Percentiles rank a stretch among this genome's conserved stretches.
These are phyloP conservation scores for Aspidapion aeneum DNA, from an alignment of 2,888 invertebrate genomes.

Conservation along the genomic window DNA sequence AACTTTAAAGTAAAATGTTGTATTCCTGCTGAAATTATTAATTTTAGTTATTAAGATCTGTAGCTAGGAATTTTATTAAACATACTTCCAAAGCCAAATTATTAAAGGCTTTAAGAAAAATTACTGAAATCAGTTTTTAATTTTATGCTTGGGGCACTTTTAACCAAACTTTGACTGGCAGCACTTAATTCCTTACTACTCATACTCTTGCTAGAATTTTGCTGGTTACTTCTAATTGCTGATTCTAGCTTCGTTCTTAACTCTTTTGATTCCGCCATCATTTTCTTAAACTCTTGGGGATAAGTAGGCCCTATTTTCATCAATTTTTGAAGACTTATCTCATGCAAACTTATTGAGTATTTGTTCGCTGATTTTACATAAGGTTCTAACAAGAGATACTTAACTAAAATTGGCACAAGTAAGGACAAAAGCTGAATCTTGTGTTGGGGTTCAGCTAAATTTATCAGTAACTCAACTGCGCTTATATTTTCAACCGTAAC, in stretches of 20 bases:
- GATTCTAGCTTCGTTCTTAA: constrained; percentile 79
- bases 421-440: constrained; percentile 85
- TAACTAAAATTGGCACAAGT: constrained; percentile 86
- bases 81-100: constrained; percentile 75
- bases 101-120: constrained; percentile 63
- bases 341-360: constrained; percentile 72
- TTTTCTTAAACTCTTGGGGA: constrained; percentile 88
- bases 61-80: constrained; percentile 65
- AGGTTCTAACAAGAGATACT: constrained; percentile 71
- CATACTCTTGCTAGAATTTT: constrained; percentile 53
- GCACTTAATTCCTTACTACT: constrained; percentile 47
- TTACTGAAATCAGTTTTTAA: constrained; percentile 94
- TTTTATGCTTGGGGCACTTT: constrained; percentile 73
- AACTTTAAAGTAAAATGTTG: constrained; percentile 80
- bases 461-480: constrained; percentile 71
- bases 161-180: constrained; percentile 39
- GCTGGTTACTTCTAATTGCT: constrained; percentile 75
- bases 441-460: constrained; percentile 70
- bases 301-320: constrained; percentile 91
- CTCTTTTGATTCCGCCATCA: constrained; percentile 82
- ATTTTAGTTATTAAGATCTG: constrained; percentile 63
- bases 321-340: constrained; percentile 84
- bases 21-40: constrained; percentile 64
- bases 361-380: constrained; percentile 59
- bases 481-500: constrained; percentile 70